phyloP scores from a whole-genome alignment of 1,140 invertebrate genomes.

The Odontomachus brunneus region DNA sequence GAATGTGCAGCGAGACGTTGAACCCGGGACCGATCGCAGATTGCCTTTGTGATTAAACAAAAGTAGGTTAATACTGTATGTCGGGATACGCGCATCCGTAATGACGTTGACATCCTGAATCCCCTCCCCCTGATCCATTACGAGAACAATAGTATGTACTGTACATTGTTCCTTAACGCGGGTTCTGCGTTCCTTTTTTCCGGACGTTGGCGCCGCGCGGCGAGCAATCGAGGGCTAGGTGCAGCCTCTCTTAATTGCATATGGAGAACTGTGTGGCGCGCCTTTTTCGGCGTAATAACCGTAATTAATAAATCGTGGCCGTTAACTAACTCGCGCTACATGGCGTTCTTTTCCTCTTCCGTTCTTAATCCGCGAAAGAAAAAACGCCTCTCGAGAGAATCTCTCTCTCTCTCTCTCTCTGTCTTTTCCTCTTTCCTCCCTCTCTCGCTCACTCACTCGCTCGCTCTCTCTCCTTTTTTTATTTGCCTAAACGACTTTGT shows the following conservation, averaged over 20 bases:
- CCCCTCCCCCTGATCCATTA: conserved; percentile 33
- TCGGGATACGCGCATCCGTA: conserved; percentile 71
- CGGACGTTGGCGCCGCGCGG: conserved; percentile 26
- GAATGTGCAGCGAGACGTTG: conserved; percentile 71
- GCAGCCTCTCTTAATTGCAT: conserved; percentile 74
- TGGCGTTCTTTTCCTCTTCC: neutral
- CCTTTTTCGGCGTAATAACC: conserved; percentile 56
- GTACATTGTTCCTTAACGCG: conserved; percentile 73
- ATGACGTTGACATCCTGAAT: conserved; percentile 76
- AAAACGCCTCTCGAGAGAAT: too few species aligned
- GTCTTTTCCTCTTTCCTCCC: conserved; percentile 9
- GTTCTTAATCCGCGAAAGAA: neutral
- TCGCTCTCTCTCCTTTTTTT: conserved; percentile 12
- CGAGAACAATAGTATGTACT: conserved; percentile 68
- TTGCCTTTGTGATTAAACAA: conserved; percentile 75
- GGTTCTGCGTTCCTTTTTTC: conserved; percentile 58
- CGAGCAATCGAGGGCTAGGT: conserved; percentile 70
- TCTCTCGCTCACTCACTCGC: conserved; percentile 4
- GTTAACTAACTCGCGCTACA: neutral
- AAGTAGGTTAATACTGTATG: conserved; percentile 75
- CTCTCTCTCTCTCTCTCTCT: conserved; percentile 13
- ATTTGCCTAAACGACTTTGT: conserved; percentile 4
- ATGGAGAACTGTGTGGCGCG: conserved; percentile 34
- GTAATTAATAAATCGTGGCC: conserved; percentile 37
- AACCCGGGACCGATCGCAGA: conserved; percentile 64